Evolutionary conservation across 2,888 invertebrate species (phyloP).

Genomic region (Galerucella pusilla): DNA sequence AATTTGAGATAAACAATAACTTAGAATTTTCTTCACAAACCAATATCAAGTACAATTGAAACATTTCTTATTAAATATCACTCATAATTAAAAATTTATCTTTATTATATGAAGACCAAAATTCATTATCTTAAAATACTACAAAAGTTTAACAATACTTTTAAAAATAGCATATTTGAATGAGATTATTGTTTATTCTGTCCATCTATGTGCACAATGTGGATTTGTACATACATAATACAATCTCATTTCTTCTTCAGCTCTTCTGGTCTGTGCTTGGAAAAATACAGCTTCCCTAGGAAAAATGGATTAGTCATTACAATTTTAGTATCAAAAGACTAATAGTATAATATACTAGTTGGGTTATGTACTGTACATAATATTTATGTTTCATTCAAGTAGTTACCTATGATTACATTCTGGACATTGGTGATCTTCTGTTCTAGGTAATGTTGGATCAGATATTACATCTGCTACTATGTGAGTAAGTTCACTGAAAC

Average conservation of each 20-base stretch:
- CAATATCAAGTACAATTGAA: no score
- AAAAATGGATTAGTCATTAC: background rate
- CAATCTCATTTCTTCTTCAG: conserved; percentile 98
- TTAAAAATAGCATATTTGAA: background rate
- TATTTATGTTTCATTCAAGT: background rate
- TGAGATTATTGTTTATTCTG: conserved; percentile 73
- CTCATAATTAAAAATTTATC: no score
- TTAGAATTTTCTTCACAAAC: no score
- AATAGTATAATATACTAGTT: no score
- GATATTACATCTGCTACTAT: conserved; percentile 98
- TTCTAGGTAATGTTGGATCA: conserved; percentile 97
- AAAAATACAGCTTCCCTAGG: conserved; percentile 94
- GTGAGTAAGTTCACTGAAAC: conserved; percentile 89
- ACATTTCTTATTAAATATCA: no score
- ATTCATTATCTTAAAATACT: no score
- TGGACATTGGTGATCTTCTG: conserved; percentile 98
- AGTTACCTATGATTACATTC: conserved; percentile 84
- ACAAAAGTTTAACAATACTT: background rate
- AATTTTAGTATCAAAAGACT: no score
- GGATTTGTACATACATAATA: conserved; percentile 96
- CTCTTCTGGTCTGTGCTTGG: conserved; percentile 95
- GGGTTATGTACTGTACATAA: background rate
- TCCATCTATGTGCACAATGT: conserved; percentile 95
- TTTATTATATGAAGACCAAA: no score
- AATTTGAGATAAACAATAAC: no score